Conservation (phyloP, 2,888 invertebrate species). For the Ophion ellenae region DNA sequence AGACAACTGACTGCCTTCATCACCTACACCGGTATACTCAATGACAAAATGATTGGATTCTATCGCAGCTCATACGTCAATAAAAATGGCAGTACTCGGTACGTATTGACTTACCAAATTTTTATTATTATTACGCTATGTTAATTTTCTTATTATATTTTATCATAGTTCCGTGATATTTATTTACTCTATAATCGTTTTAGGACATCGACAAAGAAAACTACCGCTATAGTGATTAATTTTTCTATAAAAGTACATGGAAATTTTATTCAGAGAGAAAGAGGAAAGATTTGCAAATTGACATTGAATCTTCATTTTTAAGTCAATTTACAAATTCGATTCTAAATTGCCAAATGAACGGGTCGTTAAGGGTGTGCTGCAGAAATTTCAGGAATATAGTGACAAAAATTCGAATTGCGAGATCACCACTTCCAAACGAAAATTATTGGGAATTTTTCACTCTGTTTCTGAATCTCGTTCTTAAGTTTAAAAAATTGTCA, state of each 20-base stretch:
- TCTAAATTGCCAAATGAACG: conserved; percentile 69
- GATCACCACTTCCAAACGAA: no score
- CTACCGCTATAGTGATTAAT: no score
- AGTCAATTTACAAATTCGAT: conserved; percentile 75
- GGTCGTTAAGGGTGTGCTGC: neutral
- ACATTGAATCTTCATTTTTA: conserved; percentile 77
- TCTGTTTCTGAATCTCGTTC: no score
- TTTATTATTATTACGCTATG: conserved; percentile 59
- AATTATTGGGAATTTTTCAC: no score
- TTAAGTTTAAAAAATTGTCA: no score
- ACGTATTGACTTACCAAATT: conserved; percentile 72
- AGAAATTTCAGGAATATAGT: neutral
- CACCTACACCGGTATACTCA: conserved; percentile 86
- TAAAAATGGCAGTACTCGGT: conserved; percentile 82
- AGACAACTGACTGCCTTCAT: conserved; percentile 85
- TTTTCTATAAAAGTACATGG: no score
- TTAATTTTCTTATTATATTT: neutral
- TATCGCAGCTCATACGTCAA: conserved; percentile 86
- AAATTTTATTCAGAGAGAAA: neutral
- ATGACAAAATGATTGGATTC: conserved; percentile 87
- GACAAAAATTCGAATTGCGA: no score
- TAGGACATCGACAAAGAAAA: neutral
- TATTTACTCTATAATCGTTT: neutral
- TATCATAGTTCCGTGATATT: neutral
- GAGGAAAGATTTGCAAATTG: no score